Percentiles rank a stretch among this genome's conserved stretches.
These are phyloP conservation scores for Nesogale talazaci DNA, from an alignment of 2,113 vertebrate genomes.

Conservation along the genomic window DNA sequence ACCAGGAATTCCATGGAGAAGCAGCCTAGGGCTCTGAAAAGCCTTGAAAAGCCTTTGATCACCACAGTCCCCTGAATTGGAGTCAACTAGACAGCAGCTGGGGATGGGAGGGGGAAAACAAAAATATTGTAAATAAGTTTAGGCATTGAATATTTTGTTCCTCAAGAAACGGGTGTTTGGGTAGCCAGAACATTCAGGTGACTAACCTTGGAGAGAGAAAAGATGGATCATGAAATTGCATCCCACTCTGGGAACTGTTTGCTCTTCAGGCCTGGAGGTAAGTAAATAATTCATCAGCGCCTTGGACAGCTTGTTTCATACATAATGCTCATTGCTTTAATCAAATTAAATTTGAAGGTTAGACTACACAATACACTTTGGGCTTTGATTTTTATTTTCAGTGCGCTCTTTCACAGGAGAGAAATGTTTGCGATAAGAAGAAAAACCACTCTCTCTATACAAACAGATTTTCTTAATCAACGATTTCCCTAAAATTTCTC, in stretches of 20 bases:
- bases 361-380: conserved; percentile 5
- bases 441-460: neutral
- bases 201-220: neutral
- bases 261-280: neutral
- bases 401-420: conserved; percentile 11
- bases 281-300: conserved; percentile 31
- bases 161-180: conserved; percentile 55
- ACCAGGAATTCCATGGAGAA: no score
- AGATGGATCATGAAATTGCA: neutral
- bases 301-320: conserved; percentile 19
- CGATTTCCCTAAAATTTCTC: conserved; percentile 27
- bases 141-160: conserved; percentile 52
- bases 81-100: no score
- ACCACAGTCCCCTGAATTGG: no score
- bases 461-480: conserved; percentile 18
- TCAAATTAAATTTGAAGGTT: conserved; percentile 48
- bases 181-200: neutral
- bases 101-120: neutral
- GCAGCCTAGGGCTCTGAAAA: no score
- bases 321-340: conserved; percentile 7
- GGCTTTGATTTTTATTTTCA: conserved; percentile 3
- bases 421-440: neutral
- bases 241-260: neutral
- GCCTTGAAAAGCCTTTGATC: no score
- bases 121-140: conserved; percentile 35